Evolutionary conservation across 2,888 invertebrate species (phyloP).

Genomic region (Graphium colonna): DNA sequence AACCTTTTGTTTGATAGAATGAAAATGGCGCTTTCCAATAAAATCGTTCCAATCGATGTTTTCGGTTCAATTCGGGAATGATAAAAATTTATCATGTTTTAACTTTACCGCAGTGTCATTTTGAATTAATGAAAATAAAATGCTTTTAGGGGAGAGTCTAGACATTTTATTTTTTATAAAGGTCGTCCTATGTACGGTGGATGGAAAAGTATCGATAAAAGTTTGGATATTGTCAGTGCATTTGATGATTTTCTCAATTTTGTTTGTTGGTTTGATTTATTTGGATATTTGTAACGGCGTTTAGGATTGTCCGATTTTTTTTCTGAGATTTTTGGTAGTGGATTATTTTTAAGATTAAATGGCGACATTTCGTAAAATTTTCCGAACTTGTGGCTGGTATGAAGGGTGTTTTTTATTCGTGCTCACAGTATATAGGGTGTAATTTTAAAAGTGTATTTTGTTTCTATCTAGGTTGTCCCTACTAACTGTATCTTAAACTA

Average conservation of each 20-base stretch:
- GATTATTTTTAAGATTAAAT: too few species aligned
- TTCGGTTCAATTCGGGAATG: conserved; percentile 50
- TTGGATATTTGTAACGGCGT: too few species aligned
- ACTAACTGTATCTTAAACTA: too few species aligned
- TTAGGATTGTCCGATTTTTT: too few species aligned
- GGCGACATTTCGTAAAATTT: too few species aligned
- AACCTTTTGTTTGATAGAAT: conserved; percentile 56
- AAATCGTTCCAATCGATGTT: conserved; percentile 55
- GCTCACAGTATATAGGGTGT: too few species aligned
- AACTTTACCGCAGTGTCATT: conserved; percentile 33
- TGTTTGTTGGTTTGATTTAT: not conserved
- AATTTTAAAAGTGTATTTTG: too few species aligned
- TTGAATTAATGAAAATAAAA: conserved; percentile 32
- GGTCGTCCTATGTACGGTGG: not conserved
- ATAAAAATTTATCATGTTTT: conserved; percentile 48
- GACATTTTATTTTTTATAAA: conserved; percentile 1
- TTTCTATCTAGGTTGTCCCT: too few species aligned
- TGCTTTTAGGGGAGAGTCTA: not conserved
- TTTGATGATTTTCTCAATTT: not conserved
- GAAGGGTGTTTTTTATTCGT: too few species aligned
- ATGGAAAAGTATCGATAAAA: not conserved
- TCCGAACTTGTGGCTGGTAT: too few species aligned
- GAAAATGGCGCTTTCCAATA: conserved; percentile 45
- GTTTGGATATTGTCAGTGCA: not conserved
- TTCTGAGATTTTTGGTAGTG: too few species aligned